Base-by-base conservation (phyloP, 2,797 vertebrate species). In the Muraenolepis orangiensis region DNA sequence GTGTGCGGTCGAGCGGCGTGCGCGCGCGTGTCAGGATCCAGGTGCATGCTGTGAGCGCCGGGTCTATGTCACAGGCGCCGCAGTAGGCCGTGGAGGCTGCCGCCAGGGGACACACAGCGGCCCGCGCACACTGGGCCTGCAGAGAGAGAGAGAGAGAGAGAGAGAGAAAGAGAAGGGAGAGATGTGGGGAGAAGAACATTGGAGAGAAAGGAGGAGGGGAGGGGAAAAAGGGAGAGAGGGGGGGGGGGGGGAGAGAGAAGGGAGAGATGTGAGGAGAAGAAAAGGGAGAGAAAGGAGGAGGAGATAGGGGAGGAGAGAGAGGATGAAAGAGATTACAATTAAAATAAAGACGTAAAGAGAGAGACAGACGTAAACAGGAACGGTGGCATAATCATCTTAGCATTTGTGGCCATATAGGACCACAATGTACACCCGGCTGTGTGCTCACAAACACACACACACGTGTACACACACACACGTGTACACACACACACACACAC, bases 61-160 rank as follows among this genome's bases (percentile, higher is more conserved):
- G 85, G 87, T 95, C 91, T 84, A 97, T 95, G 88, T 95, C 92
- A 88, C 96, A 97, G 80, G 84, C 89, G 26, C 95, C 95, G 75
- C 96, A 98, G 75, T 92, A 91, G 14, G 95, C 93, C 29, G 90
- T 90, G 51, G 89, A 86, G 70, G 93, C 90, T 69, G 86, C 80
- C 14, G 93, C 88, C 18, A 83, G 61, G 0, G 95, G 95, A 85
- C 96, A 98, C 74, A 96, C 66, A 6, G 83, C 61, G 20, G 86
- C 92, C 69, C 90, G 93, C 34, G 79, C 81, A 80, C 96, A 98
- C 70, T 82, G 89, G 74, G 80, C 90, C 88, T 96, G 6, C 20
- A 23, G 20, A 57, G 46, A n/a, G 42, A 7, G 20, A 6, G 46
- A 91, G 90, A 91, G 68, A 80, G 76, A 81, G 71, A 30, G 6